Evolutionary conservation across 2,113 vertebrate species (phyloP), one percentile per base, ranked within the genome.

Genomic region (Heterochromis multidens): DNA sequence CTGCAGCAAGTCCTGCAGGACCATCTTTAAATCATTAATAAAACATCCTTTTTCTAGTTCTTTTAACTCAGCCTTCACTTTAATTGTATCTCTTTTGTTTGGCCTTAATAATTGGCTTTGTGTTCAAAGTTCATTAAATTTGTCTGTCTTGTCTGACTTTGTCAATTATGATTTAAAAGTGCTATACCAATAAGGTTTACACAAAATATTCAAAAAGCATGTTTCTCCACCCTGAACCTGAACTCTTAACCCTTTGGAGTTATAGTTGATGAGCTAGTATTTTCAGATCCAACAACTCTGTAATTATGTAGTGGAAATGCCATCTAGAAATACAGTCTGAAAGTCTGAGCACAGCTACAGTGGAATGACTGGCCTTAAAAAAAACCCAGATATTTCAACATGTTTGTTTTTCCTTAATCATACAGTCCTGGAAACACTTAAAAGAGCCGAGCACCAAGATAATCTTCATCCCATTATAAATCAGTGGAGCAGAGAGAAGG

Each of bases 201-300:
- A 67, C n/a, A 43, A 67, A 72, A 72, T 72, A 72, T 72, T 14
- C 17, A 61, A 70, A 33, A 54, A 52, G 23, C n/a, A 79, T 23
- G 27, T 49, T 84, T 84, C 83, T 81, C 79, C 43, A n/a, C 80
- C 81, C 80, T 52, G 19, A 76, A 86, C 21, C 54, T 90, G 91
- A 93, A 90, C 88, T 86, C 37, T 81, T 88, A 81, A 91, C 91
- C 92, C 80, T 58, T 27, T 81, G 31, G 58, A 19, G 81, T 67
- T 72, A 25, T 67, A 79, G 70, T 25, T 79, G 61, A 54, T 52
- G 62, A 81, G 77, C 78, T 79, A 29, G 79, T 88, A 72, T 87
- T 85, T 91, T 89, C 57, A 88, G 83, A 67, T 83, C 57, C 81
- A 12, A 52, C 80, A 87, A 49, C 56, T 80, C 81, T 82, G 78